phyloP scores from a whole-genome alignment of 2,797 vertebrate genomes.

The Thamnophis elegans region DNA sequence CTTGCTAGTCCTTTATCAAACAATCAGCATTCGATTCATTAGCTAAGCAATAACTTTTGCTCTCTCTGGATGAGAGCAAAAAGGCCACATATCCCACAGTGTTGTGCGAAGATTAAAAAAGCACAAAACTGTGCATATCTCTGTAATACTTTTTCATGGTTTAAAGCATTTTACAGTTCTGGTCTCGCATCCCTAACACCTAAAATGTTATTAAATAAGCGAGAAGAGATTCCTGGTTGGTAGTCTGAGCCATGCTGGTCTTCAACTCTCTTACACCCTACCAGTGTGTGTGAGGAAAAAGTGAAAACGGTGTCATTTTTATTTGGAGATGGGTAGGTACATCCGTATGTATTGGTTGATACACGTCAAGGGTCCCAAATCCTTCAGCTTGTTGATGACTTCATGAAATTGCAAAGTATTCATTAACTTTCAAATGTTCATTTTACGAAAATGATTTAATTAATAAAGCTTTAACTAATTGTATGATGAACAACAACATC shows the following conservation, averaged over 20 bases:
- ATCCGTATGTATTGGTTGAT: background rate
- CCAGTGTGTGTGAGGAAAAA: background rate
- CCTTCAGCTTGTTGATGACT: background rate
- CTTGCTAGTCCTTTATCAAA: background rate
- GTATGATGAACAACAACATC: background rate
- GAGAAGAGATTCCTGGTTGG: background rate
- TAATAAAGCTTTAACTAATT: background rate
- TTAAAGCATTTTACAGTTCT: background rate
- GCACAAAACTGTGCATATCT: background rate
- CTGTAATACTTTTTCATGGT: background rate
- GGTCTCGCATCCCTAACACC: background rate
- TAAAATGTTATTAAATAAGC: too few species aligned
- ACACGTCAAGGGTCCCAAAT: background rate
- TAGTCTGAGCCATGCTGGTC: too few species aligned
- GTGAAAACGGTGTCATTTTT: background rate
- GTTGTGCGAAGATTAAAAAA: background rate
- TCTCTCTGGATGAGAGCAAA: background rate
- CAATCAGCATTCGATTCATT: background rate
- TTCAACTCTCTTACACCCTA: background rate
- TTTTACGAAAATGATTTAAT: background rate
- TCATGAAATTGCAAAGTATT: background rate
- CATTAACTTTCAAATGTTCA: background rate
- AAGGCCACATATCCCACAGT: background rate
- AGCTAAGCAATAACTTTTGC: background rate
- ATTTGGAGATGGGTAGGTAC: background rate